Conservation (phyloP, 2,888 invertebrate genomes). For the Cecidostiba fungosa region DNA sequence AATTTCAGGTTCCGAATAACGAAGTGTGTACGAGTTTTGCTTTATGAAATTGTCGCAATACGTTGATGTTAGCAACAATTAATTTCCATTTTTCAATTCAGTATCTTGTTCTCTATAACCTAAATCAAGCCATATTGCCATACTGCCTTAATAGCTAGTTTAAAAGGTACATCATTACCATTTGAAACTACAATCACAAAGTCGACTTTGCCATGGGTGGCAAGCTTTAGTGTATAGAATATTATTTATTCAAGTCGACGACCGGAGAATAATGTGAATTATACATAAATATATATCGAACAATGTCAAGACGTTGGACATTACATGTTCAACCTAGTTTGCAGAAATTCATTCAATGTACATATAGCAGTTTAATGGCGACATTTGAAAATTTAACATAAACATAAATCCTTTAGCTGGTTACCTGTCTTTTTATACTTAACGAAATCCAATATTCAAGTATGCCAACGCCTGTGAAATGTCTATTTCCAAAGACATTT, state of each 20-base stretch:
- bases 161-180: slow-evolving; percentile 52
- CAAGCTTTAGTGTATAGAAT: slow-evolving; percentile 49
- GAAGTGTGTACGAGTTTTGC: slow-evolving; percentile 30
- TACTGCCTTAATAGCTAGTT: slow-evolving; percentile 79
- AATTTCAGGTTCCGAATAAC: not conserved
- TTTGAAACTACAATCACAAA: slow-evolving; percentile 54
- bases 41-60: not conserved
- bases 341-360: slow-evolving; percentile 42
- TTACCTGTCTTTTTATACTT: slow-evolving; percentile 63
- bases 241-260: slow-evolving; percentile 55
- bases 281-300: slow-evolving; percentile 33
- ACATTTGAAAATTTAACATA: slow-evolving; percentile 40
- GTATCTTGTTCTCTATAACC: slow-evolving; percentile 54
- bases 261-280: slow-evolving; percentile 37
- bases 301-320: slow-evolving; percentile 25
- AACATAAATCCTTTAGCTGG: slow-evolving; percentile 50
- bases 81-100: slow-evolving; percentile 41
- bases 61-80: not conserved
- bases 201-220: slow-evolving; percentile 43
- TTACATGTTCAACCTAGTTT: slow-evolving; percentile 1
- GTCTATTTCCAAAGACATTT: slow-evolving; percentile 31
- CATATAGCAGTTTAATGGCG: slow-evolving; percentile 34
- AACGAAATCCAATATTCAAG: slow-evolving; percentile 50
- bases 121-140: slow-evolving; percentile 77
- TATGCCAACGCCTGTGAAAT: slow-evolving; percentile 50